These are phyloP conservation scores for Campoplex nolae DNA, from an alignment of 2,888 invertebrate genomes.

Conservation along the genomic window DNA sequence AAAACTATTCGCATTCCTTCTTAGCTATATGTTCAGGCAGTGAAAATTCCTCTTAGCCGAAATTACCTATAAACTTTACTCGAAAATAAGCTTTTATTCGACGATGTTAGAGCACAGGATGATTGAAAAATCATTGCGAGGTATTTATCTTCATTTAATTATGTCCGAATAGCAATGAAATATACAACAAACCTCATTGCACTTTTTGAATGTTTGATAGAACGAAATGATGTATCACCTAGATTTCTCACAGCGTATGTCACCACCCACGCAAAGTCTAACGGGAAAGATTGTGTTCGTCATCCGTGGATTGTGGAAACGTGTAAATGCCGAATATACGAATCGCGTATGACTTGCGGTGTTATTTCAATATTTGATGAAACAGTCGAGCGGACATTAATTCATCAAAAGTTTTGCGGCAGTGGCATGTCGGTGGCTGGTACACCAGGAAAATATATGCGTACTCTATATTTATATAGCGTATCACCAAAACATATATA, in stretches of 20 bases:
- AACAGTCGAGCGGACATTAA: slow-evolving; percentile 51
- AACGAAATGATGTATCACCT: neutral
- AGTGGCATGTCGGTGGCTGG: neutral
- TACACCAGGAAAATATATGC: neutral
- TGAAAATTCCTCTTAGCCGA: neutral
- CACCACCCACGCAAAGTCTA: neutral
- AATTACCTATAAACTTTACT: neutral
- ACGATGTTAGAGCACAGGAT: neutral
- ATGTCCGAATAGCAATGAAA: neutral
- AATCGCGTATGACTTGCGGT: neutral
- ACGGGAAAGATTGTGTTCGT: slow-evolving; percentile 2
- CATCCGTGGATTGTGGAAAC: neutral
- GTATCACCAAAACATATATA: neutral
- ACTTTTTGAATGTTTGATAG: neutral
- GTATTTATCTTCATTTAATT: neutral
- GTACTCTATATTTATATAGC: neutral
- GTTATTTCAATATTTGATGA: slow-evolving; percentile 31
- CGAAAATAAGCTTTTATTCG: neutral
- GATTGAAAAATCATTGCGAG: neutral
- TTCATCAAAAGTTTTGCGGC: slow-evolving; percentile 55
- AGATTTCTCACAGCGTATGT: neutral
- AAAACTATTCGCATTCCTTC: neutral
- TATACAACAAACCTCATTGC: neutral
- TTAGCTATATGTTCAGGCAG: neutral
- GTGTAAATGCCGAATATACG: slow-evolving; percentile 8